phyloP scores from a whole-genome alignment of 30 jellyfish, hydroid and myxozoan species.

The Nemopilema nomurai region DNA sequence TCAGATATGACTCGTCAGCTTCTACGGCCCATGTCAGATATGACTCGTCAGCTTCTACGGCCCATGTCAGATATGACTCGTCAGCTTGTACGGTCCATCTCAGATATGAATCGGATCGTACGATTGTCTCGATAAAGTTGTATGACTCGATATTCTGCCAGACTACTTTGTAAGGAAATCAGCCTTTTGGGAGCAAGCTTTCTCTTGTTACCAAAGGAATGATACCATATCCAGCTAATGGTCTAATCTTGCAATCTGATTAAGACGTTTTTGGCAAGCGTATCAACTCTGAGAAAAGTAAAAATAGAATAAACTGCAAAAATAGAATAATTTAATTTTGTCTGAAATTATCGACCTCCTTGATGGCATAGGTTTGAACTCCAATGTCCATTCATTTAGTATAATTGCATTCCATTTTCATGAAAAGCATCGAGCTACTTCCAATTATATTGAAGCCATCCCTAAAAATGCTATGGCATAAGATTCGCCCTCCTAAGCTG shows the following conservation, averaged over 20 bases:
- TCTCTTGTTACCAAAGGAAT: no score
- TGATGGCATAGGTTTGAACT: background rate
- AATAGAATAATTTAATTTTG: background rate
- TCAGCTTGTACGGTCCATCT: no score
- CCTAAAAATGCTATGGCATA: background rate
- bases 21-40: no score
- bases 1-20: no score
- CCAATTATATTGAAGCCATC: constrained; percentile 16
- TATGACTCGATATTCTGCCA: no score
- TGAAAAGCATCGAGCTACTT: background rate
- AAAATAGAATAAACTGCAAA: background rate
- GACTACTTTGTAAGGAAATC: no score
- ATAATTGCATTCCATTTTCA: background rate
- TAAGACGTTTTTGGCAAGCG: background rate
- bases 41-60: no score
- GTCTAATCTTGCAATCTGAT: background rate
- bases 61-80: no score
- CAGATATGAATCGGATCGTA: no score
- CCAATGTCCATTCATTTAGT: background rate
- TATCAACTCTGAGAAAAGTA: background rate
- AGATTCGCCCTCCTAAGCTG: constrained; percentile 22
- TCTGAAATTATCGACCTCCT: background rate
- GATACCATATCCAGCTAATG: no score
- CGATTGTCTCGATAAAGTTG: no score
- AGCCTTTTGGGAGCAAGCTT: no score